These are phyloP conservation scores for Nipponacmea schrenckii DNA, from an alignment of 2,888 invertebrate genomes.

Conservation along the genomic window DNA sequence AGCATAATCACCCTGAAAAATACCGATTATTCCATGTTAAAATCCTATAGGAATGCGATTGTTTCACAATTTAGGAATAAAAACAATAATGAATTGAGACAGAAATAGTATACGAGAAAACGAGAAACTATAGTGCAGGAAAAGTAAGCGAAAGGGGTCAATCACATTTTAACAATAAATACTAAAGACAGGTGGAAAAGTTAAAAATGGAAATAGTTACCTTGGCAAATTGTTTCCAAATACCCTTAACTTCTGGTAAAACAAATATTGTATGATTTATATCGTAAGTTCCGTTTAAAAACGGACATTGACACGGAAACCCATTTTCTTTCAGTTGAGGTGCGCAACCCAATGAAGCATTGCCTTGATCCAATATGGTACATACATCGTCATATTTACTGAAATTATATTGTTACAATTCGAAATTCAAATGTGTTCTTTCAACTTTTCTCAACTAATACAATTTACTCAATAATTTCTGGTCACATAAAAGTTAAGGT, in stretches of 20 bases:
- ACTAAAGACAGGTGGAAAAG: no score
- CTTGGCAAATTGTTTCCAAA: not conserved
- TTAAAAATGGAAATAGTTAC: not conserved
- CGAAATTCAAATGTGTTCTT: no score
- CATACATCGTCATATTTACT: not conserved
- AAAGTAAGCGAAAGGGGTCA: no score
- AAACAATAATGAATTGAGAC: no score
- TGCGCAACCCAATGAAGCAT: conserved; percentile 12
- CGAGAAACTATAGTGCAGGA: no score
- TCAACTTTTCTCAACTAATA: no score
- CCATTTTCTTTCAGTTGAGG: conserved; percentile 17
- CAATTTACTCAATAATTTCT: no score
- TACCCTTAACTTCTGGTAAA: not conserved
- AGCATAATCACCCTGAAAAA: not conserved
- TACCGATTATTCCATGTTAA: no score
- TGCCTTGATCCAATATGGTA: not conserved
- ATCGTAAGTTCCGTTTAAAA: conserved; percentile 4
- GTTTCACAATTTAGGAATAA: no score
- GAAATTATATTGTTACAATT: not conserved
- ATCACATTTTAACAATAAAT: not conserved
- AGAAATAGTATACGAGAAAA: no score
- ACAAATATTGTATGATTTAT: not conserved
- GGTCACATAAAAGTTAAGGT: no score
- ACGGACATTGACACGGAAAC: conserved; percentile 23
- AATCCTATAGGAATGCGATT: no score